Base-by-base conservation (phyloP, 2,888 invertebrate species). In the Rhagophthalmus giganteus region DNA sequence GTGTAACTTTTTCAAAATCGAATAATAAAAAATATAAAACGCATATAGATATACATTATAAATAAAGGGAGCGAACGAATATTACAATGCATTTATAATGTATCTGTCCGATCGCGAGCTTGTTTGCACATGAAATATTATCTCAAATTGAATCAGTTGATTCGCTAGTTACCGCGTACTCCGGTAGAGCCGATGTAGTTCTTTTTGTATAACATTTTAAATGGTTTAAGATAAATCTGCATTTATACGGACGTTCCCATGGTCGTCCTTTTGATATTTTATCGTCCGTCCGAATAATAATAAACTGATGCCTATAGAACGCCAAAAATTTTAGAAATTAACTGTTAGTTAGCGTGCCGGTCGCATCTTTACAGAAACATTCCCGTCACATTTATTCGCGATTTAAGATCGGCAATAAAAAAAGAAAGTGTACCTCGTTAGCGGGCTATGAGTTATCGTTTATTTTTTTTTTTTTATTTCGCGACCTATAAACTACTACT, bases 81-180 rank as follows among this genome's bases (percentile, higher is more conserved):
- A 54, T 54, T 54, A 54, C 45, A 45, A 45, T 49, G 30, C 51
- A 61, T 60, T 62, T n/a, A n/a, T 62, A 65, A 64, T 65, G 66
- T 67, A 65, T 62, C 67, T 67, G 67, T 68, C 67, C 57, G 63
- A 58, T 64, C 49, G 63, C 63, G 55, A 59, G 63, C 67, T 67
- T 68, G 68, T 68, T 68, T 63, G 57, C 58, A 57, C 61, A 66
- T 69, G 69, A 68, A 68, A 66, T 69, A 69, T 68, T 66, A 68
- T 68, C 68, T 68, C 60, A 67, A 68, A 69, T 68, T 68, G 65
- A 68, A 68, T 68, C 68, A 59, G 65, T 64, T 55, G 63, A 64
- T 62, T 60, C 57, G 61, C 62, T 65, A 63, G 62, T 59, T 62
- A 65, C 61, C 63, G 63, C 64, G 61, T 63, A 63, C 58, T 49